Evolutionary conservation across 2,113 vertebrate genomes (phyloP), one percentile per base, ranked within the genome.

Genomic region (Pseudolaguvia tuberculata): DNA sequence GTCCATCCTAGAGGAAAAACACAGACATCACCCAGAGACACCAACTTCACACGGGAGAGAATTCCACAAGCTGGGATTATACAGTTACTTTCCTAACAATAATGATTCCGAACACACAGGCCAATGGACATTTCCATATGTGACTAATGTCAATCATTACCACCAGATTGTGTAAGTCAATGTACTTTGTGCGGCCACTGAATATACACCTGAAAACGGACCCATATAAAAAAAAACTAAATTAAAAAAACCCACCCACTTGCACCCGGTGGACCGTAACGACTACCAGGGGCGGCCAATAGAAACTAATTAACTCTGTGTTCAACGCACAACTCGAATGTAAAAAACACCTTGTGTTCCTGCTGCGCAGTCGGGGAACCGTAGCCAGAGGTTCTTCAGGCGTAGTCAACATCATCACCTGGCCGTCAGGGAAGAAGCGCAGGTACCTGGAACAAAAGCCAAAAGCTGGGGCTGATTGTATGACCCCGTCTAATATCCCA

Each of bases 341-440:
- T 20, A 70, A 15, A 70, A 15, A 52, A 31, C 81, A 98, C 97
- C 96, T 96, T 87, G 91, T 83, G 83, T 93, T 95, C 83, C 88
- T 92, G 72, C 90, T 94, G 81, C 92, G 90, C 86, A 99, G 88
- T 82, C 94, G 93, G 81, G 96, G 92, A 86, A 98, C 91, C 35
- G 93, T 89, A 27, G 86, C 85, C 75, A 90, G 89, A 70, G 97
- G 97, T 78, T 97, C 96, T 80, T 99, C 96, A 0, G 97, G 96
- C 58, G 94, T 95, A 70, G 94, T 98, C 76, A 98, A 77, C 97
- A 99, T 98, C 87, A 98, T 90, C 79, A 95, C 94, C 0, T 92
- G 91, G 52, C 96, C 96, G 70, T 96, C 95, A 18, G 96, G 91
- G 81, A 98, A 98, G 90, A 99, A 99, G 62, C 96, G 92, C 80